phyloP scores from a whole-genome alignment of 1,140 invertebrate species.

The Halictus rubicundus region DNA sequence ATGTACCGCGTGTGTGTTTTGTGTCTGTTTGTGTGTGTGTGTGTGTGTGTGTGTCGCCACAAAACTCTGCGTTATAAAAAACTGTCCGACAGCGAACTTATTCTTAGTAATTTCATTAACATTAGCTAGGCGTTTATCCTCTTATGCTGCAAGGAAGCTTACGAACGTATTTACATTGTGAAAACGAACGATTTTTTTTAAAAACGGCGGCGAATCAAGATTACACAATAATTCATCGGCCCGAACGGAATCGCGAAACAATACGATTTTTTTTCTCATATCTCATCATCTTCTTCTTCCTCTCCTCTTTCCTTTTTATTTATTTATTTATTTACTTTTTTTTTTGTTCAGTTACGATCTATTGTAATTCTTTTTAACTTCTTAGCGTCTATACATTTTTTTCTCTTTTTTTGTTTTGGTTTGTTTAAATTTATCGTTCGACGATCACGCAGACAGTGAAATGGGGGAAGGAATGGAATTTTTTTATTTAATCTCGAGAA shows the following conservation, averaged over 20 bases:
- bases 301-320: no score
- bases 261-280: background rate
- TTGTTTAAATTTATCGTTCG: background rate
- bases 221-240: background rate
- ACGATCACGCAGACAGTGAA: background rate
- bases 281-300: background rate
- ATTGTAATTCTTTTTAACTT: background rate
- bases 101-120: background rate
- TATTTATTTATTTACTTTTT: no score
- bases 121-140: background rate
- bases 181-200: background rate
- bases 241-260: background rate
- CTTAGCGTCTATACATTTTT: background rate
- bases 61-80: conserved; percentile 1
- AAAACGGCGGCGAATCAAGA: background rate
- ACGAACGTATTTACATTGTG: conserved; percentile 16
- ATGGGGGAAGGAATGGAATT: no score
- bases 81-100: conserved; percentile 15
- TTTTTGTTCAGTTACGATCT: no score
- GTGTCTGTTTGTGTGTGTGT: background rate
- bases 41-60: no score
- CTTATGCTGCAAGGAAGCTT: background rate
- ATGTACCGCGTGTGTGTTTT: no score
- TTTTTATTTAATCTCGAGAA: no score
- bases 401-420: background rate